Percentiles rank a stretch among this genome's conserved stretches.
phyloP scores from a whole-genome alignment of 2,888 invertebrate species.

The Ophion ventricosus region DNA sequence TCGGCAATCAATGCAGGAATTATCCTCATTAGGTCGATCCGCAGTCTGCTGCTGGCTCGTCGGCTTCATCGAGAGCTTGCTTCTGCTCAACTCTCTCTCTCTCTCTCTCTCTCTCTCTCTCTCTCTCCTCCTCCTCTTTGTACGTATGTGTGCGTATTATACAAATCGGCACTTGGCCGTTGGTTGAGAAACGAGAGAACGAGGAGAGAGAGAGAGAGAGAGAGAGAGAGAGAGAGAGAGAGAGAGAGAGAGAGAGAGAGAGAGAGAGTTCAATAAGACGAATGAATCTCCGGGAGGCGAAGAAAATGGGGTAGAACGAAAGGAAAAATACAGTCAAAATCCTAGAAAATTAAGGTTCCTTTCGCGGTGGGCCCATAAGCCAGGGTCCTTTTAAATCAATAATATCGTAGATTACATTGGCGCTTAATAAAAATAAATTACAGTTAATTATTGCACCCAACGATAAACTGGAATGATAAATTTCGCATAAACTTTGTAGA shows the following conservation, averaged over 20 bases:
- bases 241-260: constrained; percentile 57
- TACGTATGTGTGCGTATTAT: constrained; percentile 18
- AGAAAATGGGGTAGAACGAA: constrained; percentile 47
- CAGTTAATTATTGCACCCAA: too few species aligned
- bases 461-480: too few species aligned
- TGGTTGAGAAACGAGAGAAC: constrained; percentile 37
- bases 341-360: constrained; percentile 13
- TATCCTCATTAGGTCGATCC: constrained; percentile 82
- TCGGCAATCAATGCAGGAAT: constrained; percentile 82
- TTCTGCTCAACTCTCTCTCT: constrained; percentile 60
- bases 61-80: constrained; percentile 67
- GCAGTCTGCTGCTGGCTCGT: constrained; percentile 67
- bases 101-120: constrained; percentile 36
- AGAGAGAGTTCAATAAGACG: constrained; percentile 43
- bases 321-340: constrained; percentile 46
- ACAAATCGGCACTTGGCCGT: constrained; percentile 41
- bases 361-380: too few species aligned
- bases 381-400: too few species aligned
- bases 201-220: constrained; percentile 25
- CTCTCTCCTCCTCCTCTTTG: constrained; percentile 1
- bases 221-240: constrained; percentile 16
- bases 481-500: too few species aligned
- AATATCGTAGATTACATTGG: too few species aligned
- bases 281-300: constrained; percentile 46
- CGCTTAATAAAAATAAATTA: too few species aligned